Percentiles rank a stretch among this genome's conserved stretches.
phyloP scores from a whole-genome alignment of 2,113 vertebrate genomes.

The Ictalurus punctatus region DNA sequence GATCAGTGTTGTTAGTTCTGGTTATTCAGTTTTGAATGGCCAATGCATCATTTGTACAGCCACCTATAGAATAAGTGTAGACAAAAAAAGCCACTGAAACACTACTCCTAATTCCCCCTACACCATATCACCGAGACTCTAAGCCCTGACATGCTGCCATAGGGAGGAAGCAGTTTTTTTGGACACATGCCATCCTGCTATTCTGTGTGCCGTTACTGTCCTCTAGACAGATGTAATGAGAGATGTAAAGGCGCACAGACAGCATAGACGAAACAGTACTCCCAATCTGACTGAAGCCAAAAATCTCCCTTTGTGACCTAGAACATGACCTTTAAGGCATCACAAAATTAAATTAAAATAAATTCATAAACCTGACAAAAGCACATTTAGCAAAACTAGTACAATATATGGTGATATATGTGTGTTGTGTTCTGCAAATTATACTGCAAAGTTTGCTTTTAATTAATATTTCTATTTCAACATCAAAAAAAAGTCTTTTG shows the following conservation, averaged over 20 bases:
- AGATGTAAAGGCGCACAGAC: slow-evolving; percentile 15
- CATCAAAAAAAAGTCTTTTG: not conserved
- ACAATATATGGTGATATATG: not conserved
- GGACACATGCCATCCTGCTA: slow-evolving; percentile 27
- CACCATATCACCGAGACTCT: not conserved
- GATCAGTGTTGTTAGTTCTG: slow-evolving; percentile 4
- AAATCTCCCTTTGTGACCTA: slow-evolving; percentile 13
- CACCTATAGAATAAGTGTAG: not conserved
- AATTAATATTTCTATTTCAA: not conserved
- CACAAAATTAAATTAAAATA: not conserved
- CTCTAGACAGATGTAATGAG: slow-evolving; percentile 52
- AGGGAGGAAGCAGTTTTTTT: not conserved
- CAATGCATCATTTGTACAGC: not conserved
- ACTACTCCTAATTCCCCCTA: not conserved
- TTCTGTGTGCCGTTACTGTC: slow-evolving; percentile 26
- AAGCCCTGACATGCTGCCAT: not conserved
- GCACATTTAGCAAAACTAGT: not conserved
- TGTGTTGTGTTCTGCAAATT: not conserved
- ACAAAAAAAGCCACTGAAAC: not conserved
- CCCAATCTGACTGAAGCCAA: slow-evolving; percentile 27
- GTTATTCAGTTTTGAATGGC: not conserved
- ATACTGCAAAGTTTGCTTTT: not conserved
- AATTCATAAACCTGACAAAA: not conserved
- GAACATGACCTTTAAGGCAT: slow-evolving; percentile 23
- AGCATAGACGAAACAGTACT: slow-evolving; percentile 33